phyloP scores from a whole-genome alignment of 2,888 invertebrate genomes.

The Byasa hedistus region DNA sequence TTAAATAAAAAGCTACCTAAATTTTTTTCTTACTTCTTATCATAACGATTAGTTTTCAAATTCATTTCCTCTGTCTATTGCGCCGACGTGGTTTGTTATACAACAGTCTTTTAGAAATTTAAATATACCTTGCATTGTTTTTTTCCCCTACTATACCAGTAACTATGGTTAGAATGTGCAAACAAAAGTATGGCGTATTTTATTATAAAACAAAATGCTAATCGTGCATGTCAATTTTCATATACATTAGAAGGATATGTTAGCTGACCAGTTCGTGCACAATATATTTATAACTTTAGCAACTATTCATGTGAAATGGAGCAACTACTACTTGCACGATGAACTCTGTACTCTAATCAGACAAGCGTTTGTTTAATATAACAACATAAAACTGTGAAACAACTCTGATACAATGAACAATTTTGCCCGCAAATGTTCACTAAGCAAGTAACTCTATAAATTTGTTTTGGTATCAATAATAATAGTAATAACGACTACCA shows the following conservation, averaged over 20 bases:
- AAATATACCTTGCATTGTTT: too few species aligned
- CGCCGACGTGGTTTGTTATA: too few species aligned
- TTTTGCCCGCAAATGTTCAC: too few species aligned
- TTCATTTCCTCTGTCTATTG: too few species aligned
- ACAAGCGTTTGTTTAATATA: neutral
- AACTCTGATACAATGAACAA: too few species aligned
- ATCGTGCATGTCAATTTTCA: conserved; percentile 20
- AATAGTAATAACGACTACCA: too few species aligned
- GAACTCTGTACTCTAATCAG: conserved; percentile 11
- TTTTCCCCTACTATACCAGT: neutral
- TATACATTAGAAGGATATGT: conserved; percentile 28
- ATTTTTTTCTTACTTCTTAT: too few species aligned
- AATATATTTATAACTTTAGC: conserved; percentile 52
- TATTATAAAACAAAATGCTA: conserved; percentile 8
- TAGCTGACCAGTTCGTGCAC: conserved; percentile 46
- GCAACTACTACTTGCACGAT: conserved; percentile 41
- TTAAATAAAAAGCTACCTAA: too few species aligned
- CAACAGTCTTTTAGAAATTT: too few species aligned
- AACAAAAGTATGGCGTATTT: neutral
- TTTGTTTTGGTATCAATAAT: too few species aligned
- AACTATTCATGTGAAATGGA: conserved; percentile 54
- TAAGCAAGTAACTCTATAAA: too few species aligned
- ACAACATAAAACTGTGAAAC: neutral
- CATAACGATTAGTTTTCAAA: too few species aligned
- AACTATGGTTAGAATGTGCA: neutral